Conservation (phyloP, 2,888 invertebrate genomes). For the Salticus scenicus region DNA sequence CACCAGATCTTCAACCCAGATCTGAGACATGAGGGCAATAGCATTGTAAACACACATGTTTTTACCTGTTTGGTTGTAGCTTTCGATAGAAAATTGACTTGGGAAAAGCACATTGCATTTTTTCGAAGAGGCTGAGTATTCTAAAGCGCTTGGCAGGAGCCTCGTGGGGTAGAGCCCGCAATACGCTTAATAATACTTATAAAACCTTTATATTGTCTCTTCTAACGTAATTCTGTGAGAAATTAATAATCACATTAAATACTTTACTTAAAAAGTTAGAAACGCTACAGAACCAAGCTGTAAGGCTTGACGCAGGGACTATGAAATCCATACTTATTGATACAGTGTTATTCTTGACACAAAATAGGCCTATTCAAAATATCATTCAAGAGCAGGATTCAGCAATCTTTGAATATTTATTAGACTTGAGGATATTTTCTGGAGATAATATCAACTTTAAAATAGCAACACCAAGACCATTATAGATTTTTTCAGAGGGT, state of each 20-base stretch:
- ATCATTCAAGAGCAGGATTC: background rate
- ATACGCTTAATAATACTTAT: background rate
- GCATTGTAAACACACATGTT: background rate
- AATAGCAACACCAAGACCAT: background rate
- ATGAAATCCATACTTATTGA: background rate
- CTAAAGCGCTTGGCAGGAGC: slow-evolving; percentile 8
- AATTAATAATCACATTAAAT: background rate
- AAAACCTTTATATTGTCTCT: slow-evolving; percentile 14
- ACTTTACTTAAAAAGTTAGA: background rate
- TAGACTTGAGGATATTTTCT: background rate
- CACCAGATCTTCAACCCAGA: background rate
- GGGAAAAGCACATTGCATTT: background rate
- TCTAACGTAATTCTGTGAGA: background rate
- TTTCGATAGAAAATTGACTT: background rate
- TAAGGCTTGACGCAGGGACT: background rate
- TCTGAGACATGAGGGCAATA: background rate
- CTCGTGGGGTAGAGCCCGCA: background rate
- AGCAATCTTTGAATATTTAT: background rate
- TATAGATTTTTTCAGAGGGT: too few species aligned
- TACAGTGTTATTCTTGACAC: background rate
- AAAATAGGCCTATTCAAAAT: background rate
- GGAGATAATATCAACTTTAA: background rate
- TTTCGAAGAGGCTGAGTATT: background rate
- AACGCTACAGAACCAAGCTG: background rate
- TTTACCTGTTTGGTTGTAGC: background rate